Evolutionary conservation across 2,113 vertebrate genomes (phyloP).

Genomic region (Xerus inauris): DNA sequence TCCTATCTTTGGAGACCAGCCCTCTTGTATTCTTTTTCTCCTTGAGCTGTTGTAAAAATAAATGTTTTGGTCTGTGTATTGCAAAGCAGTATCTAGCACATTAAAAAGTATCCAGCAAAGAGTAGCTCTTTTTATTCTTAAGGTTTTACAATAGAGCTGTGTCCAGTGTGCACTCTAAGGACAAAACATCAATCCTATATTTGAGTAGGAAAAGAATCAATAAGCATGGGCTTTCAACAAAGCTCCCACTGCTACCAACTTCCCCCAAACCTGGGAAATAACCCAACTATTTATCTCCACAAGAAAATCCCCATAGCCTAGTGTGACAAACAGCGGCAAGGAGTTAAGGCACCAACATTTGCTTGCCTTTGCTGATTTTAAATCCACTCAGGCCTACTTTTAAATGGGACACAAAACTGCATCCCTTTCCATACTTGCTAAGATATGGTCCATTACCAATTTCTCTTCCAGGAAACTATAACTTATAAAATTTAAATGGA

Average conservation of each 20-base stretch:
- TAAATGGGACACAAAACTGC: not conserved
- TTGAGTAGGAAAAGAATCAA: not conserved
- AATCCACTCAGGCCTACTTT: not conserved
- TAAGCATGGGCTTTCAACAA: not conserved
- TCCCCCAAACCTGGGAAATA: not conserved
- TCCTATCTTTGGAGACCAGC: not conserved
- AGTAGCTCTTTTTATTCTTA: not conserved
- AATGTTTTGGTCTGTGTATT: not conserved
- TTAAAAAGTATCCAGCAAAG: not conserved
- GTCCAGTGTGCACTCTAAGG: not conserved
- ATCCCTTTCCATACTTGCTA: not conserved
- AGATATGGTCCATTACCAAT: not conserved
- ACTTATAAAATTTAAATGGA: slow-evolving; percentile 28
- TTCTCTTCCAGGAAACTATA: slow-evolving; percentile 42
- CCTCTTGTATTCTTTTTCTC: not conserved
- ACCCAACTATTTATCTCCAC: not conserved
- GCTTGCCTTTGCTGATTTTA: not conserved
- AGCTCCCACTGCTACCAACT: not conserved
- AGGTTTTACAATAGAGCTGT: not conserved
- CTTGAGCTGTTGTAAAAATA: not conserved
- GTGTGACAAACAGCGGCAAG: not conserved
- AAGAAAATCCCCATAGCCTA: not conserved
- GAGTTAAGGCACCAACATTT: not conserved
- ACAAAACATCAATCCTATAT: not conserved
- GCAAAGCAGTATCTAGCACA: not conserved